Percentiles rank a stretch among this genome's conserved stretches.
phyloP scores from a whole-genome alignment of 2,113 vertebrate species.

The Istiophorus platypterus region DNA sequence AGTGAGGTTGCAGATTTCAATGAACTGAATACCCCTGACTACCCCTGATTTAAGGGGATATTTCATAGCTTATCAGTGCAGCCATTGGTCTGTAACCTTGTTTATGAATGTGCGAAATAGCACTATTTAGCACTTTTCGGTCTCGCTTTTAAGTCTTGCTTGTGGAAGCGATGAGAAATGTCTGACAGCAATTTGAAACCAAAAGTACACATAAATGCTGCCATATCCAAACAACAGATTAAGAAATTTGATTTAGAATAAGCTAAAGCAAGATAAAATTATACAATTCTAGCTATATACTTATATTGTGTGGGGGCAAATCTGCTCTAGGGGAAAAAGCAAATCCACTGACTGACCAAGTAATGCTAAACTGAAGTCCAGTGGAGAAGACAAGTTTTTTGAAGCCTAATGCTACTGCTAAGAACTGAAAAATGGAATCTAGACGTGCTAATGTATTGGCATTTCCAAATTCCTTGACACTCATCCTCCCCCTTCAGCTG shows the following conservation, averaged over 20 bases:
- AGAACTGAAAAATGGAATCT: not conserved
- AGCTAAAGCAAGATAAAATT: slow-evolving; percentile 51
- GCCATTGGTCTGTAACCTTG: slow-evolving; percentile 10
- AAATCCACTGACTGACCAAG: slow-evolving; percentile 19
- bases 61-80: slow-evolving; percentile 14
- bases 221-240: slow-evolving; percentile 41
- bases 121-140: slow-evolving; percentile 3
- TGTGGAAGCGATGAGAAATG: slow-evolving; percentile 44
- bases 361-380: not conserved
- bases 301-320: slow-evolving; percentile 29
- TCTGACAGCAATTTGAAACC: slow-evolving; percentile 63
- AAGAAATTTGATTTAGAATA: slow-evolving; percentile 42
- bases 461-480: too few relatives aligned
- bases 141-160: slow-evolving; percentile 25
- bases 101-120: not conserved
- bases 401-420: slow-evolving; percentile 4
- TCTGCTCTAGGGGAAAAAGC: slow-evolving; percentile 15
- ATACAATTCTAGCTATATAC: slow-evolving; percentile 13
- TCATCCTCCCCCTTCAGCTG: not conserved
- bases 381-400: slow-evolving; percentile 3
- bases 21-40: too few relatives aligned
- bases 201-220: slow-evolving; percentile 47
- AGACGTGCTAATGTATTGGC: not conserved
- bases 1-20: too few relatives aligned
- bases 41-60: slow-evolving; percentile 15